Evolutionary conservation across 2,797 vertebrate genomes (phyloP).

Genomic region (Leptatherina wallacei): DNA sequence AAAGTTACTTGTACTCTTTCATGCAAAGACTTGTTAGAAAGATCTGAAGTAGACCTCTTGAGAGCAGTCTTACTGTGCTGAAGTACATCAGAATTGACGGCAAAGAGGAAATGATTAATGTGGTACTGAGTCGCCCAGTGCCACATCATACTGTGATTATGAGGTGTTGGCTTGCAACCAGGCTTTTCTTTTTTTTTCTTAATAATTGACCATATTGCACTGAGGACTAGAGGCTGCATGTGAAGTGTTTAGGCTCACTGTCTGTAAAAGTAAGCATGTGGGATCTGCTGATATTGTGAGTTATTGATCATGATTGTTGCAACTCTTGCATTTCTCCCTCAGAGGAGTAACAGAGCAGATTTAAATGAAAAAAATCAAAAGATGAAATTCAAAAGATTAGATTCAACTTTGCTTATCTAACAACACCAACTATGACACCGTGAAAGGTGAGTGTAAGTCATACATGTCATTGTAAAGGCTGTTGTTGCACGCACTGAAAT

Average conservation of each 20-base stretch:
- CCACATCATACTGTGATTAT: not conserved
- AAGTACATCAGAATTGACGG: not conserved
- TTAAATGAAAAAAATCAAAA: too few species aligned
- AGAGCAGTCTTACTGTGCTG: not conserved
- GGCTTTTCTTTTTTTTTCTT: not conserved
- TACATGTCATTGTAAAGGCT: not conserved
- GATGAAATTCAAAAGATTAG: too few species aligned
- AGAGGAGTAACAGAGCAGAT: not conserved
- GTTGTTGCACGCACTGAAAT: not conserved
- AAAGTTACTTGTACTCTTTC: not conserved
- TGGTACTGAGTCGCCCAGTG: not conserved
- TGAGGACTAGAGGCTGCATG: not conserved
- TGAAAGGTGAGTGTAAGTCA: not conserved
- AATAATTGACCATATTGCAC: not conserved
- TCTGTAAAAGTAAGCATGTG: constrained; percentile 1
- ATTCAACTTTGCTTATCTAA: not conserved
- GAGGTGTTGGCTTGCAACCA: not conserved
- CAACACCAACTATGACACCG: not conserved
- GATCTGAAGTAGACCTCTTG: constrained; percentile 1
- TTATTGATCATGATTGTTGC: constrained; percentile 7
- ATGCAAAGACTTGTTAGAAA: constrained; percentile 15
- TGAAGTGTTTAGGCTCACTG: constrained; percentile 19
- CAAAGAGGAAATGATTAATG: not conserved
- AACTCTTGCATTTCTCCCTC: constrained; percentile 6
- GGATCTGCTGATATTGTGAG: constrained; percentile 12